Base-by-base conservation (phyloP, 2,797 vertebrate genomes). In the Cyclopterus lumpus region DNA sequence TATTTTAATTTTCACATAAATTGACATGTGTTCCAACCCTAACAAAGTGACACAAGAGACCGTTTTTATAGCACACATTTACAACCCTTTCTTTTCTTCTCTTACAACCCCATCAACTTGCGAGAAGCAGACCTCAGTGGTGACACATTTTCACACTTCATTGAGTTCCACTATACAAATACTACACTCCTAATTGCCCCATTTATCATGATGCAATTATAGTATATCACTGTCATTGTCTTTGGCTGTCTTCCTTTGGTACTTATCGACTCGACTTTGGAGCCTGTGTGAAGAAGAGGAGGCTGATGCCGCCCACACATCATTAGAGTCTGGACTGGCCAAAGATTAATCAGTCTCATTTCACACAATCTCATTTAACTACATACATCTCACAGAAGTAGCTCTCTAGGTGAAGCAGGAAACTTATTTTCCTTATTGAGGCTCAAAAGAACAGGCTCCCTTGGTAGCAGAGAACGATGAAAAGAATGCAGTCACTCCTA, bases 141-240 rank as follows among this genome's bases (percentile, higher is more conserved):
- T 61, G 59, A 79, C 80, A 79, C 65, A 78, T 82, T 83, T 78
- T 85, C 81, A 74, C 58, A 75, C 73, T 63, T 49, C 73, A 73
- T 79, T 83, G 77, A 69, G 55, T 80, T 60, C 53, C 79, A 44
- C 55, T 81, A 57, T 78, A 74, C 71, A 75, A 62, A 83, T 81
- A 65, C 78, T 46, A 60, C 54, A 28, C 44, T 64, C 61, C 54
- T 77, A 88, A 86, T 80, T 78, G 65, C 64, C 49, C 28, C 75
- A 72, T 89, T 91, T 82, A 89, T 90, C 79, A 82, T 66, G 49
- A 76, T 53, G 73, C 71, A 88, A 84, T 90, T 84, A 88, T 61
- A 57, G 60, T 63, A 71, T 53, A 79, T 84, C 75, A 82, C 75
- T 79, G 77, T 84, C 67, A 62, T 48, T 69, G 63, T 73, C 85